These are phyloP conservation scores for Drosophila novamexicana DNA, from an alignment of 1,140 invertebrate species.

Conservation along the genomic window DNA sequence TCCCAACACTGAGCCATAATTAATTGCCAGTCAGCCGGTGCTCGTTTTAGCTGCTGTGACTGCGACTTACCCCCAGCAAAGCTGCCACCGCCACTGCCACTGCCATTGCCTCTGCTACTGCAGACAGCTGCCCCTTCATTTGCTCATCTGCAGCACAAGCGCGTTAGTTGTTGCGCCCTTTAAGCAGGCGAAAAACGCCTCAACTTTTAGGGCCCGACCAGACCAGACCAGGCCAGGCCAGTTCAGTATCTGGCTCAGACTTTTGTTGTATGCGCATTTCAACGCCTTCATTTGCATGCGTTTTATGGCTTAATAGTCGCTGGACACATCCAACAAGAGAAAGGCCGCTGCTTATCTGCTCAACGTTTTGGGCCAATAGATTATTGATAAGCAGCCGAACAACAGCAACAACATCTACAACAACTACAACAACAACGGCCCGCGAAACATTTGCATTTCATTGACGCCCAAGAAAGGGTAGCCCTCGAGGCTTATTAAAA, in stretches of 20 bases:
- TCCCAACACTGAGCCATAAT: conserved; percentile 69
- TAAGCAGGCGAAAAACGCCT: conserved; percentile 53
- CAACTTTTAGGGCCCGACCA: conserved; percentile 7
- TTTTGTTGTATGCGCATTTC: conserved; percentile 68
- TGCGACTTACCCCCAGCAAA: conserved; percentile 43
- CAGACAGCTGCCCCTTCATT: conserved; percentile 34
- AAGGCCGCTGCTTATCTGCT: conserved; percentile 56
- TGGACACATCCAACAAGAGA: conserved; percentile 17
- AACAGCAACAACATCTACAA: conserved; percentile 20
- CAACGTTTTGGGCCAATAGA: conserved; percentile 75
- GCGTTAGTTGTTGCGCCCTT: conserved; percentile 82
- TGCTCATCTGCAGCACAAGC: conserved; percentile 59
- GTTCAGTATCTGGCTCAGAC: conserved; percentile 7
- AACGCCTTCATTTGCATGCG: conserved; percentile 84
- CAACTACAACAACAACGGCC: conserved; percentile 20
- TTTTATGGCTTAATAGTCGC: conserved; percentile 80
- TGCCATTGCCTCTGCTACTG: conserved; percentile 5
- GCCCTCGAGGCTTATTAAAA: conserved; percentile 29
- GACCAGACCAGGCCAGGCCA: not conserved
- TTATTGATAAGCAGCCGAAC: conserved; percentile 59
- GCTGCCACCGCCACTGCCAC: conserved; percentile 44
- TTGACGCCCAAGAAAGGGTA: conserved; percentile 51
- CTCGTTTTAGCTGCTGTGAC: conserved; percentile 49
- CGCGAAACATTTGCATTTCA: conserved; percentile 71
- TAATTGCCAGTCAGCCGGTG: conserved; percentile 80